Evolutionary conservation across 92 coral and sea anemone genomes (phyloP).

Genomic region (Diadumene lineata): DNA sequence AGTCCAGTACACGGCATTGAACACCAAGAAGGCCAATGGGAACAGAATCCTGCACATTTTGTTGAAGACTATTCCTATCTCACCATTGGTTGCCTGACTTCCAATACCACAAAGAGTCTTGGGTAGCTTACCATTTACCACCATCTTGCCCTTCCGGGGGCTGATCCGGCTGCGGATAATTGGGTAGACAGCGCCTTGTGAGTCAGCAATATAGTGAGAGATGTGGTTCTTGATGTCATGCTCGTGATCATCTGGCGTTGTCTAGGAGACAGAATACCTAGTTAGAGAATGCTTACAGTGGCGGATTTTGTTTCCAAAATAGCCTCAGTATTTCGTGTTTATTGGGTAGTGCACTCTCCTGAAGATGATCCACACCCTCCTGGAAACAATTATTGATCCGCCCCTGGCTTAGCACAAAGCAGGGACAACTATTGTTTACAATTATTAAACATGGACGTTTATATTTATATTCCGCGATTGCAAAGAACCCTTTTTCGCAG

Average conservation of each 20-base stretch:
- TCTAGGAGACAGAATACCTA: conserved; percentile 7
- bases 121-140: conserved; percentile 49
- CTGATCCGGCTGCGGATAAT: conserved; percentile 74
- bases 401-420: too few relatives aligned
- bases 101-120: conserved; percentile 66
- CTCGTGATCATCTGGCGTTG: conserved; percentile 58
- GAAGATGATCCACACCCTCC: too few relatives aligned
- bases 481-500: too few relatives aligned
- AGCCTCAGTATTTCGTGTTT: too few relatives aligned
- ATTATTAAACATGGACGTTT: too few relatives aligned
- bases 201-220: conserved; percentile 79
- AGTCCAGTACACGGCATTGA: conserved; percentile 73
- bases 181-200: conserved; percentile 88
- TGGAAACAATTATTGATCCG: too few relatives aligned
- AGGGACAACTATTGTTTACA: too few relatives aligned
- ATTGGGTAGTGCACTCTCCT: too few relatives aligned
- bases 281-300: background rate
- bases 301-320: too few relatives aligned
- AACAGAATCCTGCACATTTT: conserved; percentile 58
- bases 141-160: conserved; percentile 22
- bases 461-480: too few relatives aligned
- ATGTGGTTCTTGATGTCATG: conserved; percentile 63
- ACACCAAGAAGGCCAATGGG: conserved; percentile 64
- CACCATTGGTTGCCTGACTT: conserved; percentile 17
- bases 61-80: conserved; percentile 59